A percentile compares a stretch with the other conserved stretches of the same genome.
phyloP scores from a whole-genome alignment of 2,888 invertebrate species.

The Carcina quercana region DNA sequence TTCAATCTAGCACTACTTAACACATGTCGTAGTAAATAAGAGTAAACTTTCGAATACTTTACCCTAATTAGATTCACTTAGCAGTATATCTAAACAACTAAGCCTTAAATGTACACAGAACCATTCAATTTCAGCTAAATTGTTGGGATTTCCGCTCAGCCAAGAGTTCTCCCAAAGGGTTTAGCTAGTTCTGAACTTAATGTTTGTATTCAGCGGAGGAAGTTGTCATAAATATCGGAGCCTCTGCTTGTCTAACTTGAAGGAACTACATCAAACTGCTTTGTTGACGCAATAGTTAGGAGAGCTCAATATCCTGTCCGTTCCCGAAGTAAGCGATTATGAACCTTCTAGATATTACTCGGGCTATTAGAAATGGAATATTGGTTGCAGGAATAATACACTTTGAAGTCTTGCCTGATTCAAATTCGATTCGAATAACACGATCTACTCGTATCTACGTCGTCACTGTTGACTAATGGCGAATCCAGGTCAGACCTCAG shows the following conservation, averaged over 20 bases:
- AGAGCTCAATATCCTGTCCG: slow-evolving; percentile 47
- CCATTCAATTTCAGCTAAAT: slow-evolving; percentile 48
- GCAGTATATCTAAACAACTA: too few species aligned
- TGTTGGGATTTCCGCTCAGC: slow-evolving; percentile 51
- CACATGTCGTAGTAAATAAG: too few species aligned
- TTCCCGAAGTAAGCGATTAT: slow-evolving; percentile 37
- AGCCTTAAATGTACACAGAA: too few species aligned
- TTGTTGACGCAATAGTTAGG: slow-evolving; percentile 52
- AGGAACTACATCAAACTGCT: slow-evolving; percentile 56
- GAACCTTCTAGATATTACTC: slow-evolving; percentile 35
- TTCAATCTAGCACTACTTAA: too few species aligned
- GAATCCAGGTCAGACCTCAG: too few species aligned
- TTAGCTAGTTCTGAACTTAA: slow-evolving; percentile 57
- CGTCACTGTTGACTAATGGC: too few species aligned
- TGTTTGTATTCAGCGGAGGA: slow-evolving; percentile 52
- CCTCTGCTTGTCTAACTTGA: slow-evolving; percentile 49
- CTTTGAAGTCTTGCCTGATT: too few species aligned
- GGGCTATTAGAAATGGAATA: slow-evolving; percentile 23
- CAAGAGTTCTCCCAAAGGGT: slow-evolving; percentile 50
- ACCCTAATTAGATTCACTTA: too few species aligned
- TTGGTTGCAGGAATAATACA: too few species aligned
- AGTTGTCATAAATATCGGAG: slow-evolving; percentile 62
- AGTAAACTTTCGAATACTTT: too few species aligned
- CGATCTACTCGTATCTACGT: too few species aligned
- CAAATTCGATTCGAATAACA: too few species aligned